Base-by-base conservation (phyloP, 2,797 vertebrate species). In the Coregonus sp. region DNA sequence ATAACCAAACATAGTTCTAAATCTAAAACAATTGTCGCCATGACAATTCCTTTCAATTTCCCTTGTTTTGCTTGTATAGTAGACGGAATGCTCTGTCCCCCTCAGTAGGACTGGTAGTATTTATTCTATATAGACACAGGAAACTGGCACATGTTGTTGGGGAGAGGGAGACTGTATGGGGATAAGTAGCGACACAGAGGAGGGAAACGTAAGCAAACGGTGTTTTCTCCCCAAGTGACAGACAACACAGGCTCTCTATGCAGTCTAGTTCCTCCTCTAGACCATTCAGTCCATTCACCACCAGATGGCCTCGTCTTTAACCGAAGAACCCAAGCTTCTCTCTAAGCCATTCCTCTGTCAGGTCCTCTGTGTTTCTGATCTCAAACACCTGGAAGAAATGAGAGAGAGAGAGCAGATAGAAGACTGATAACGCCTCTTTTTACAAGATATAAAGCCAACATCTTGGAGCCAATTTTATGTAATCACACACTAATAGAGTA, bases 271-370 rank as follows among this genome's bases (percentile, higher is more conserved):
- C 25, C 25, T 25, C 25, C 25, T 25, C 25, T 25, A 1, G 25
- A 25, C 25, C 25, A 25, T 25, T 25, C 25, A 25, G 25, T 25
- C 25, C 25, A 25, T 25, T 25, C 25, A 25, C 25, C 25, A 25
- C 25, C 25, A 25, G 1, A 25, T 25, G 25, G 25, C 25, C 25
- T 25, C 25, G 25, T 25, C 25, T 25, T 25, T 94, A 96, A 75
- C 92, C 87, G 84, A 95, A 95, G 88, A 95, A 94, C n/a, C 91
- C 87, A 0, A 96, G 94, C 85, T 94, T 96, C 85, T 92, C 91
- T 75, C 87, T 84, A 6, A 96, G 94, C 95, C 95, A 96, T 52
- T 95, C 94, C 90, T 96, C 95, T 2, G 94, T 94, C 14, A 96
- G 88, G 84, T 96, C 95, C 85, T 95, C 95, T 0, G 93, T 95